Base-by-base conservation (phyloP, 2,113 vertebrate genomes). In the Phylloscopus trochiloides region DNA sequence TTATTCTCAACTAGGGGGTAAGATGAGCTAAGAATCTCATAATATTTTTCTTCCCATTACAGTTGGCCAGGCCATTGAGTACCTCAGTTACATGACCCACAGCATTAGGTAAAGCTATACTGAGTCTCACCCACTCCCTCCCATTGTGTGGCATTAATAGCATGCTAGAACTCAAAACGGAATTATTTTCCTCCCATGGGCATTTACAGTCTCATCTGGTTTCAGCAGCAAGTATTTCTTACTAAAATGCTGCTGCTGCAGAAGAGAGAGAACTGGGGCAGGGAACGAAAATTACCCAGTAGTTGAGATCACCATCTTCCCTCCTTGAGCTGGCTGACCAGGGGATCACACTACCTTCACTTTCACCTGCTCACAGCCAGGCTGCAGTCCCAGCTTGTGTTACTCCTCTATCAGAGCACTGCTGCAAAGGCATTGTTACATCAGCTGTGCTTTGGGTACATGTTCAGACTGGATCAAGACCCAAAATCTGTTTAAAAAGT, bases 11-110 rank as follows among this genome's bases (percentile, higher is more conserved):
- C 63, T 83, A 10, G 17, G 58, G 79, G 72, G 80, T 93, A 95
- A 90, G 89, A 86, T 96, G 90, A 96, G 88, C 73, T 82, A 92
- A 89, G 81, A 89, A 90, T 66, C 63, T 87, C 83, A 89, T 66
- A 93, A 88, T 94, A 94, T 96, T 96, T 96, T 92, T 70, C 92
- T 93, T 96, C 77, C 75, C 87, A 86, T 91, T 94, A 70, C 19
- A 74, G 74, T 47, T 94, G 88, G 90, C 57, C 48, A 84, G 70
- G 79, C 51, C 61, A 78, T 32, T 9, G 55, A 83, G 58, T 58
- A 45, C 86, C 81, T 86, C 57, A 66, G 76, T 65, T 94, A 81
- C 78, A 71, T 16, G 65, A 89, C 65, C 78, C 50, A 58, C 48
- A 78, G 38, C 61, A 71, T 55, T 79, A 89, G 81, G 81, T 74